Evolutionary conservation across 1,140 invertebrate genomes (phyloP).

Genomic region (Solen grandis): DNA sequence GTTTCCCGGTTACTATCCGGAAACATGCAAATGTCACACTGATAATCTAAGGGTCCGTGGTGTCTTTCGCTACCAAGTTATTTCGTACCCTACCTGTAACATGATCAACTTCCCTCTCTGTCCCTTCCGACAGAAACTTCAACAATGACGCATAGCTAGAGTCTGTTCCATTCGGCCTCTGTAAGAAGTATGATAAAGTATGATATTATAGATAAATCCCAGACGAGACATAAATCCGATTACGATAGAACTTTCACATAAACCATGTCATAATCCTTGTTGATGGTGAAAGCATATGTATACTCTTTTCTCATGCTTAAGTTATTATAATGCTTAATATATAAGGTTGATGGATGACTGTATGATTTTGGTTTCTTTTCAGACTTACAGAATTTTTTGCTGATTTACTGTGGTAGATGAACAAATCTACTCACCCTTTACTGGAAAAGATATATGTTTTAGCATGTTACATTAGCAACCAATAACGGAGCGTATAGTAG

Average conservation of each 20-base stretch:
- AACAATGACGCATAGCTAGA: conserved; percentile 12
- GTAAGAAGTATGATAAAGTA: not conserved
- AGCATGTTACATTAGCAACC: no score
- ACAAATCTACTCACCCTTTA: no score
- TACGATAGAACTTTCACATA: not conserved
- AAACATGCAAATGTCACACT: not conserved
- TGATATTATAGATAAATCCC: not conserved
- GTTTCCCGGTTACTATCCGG: not conserved
- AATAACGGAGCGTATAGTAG: no score
- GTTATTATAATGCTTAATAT: not conserved
- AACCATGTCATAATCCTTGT: not conserved
- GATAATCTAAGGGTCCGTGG: not conserved
- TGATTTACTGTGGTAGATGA: no score
- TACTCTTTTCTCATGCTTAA: not conserved
- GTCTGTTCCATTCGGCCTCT: conserved; percentile 20
- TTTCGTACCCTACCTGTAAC: conserved; percentile 24
- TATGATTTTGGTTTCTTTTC: not conserved
- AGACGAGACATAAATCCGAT: not conserved
- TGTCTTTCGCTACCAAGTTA: no score
- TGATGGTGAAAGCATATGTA: not conserved
- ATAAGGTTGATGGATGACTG: not conserved
- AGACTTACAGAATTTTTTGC: no score
- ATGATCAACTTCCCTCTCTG: conserved; percentile 13
- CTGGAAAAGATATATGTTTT: no score
- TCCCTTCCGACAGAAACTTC: conserved; percentile 20